A percentile compares a stretch with the other conserved stretches of the same genome.
Evolutionary conservation across 2,113 vertebrate species (phyloP).

Genomic region (Speoplatyrhinus poulsoni): DNA sequence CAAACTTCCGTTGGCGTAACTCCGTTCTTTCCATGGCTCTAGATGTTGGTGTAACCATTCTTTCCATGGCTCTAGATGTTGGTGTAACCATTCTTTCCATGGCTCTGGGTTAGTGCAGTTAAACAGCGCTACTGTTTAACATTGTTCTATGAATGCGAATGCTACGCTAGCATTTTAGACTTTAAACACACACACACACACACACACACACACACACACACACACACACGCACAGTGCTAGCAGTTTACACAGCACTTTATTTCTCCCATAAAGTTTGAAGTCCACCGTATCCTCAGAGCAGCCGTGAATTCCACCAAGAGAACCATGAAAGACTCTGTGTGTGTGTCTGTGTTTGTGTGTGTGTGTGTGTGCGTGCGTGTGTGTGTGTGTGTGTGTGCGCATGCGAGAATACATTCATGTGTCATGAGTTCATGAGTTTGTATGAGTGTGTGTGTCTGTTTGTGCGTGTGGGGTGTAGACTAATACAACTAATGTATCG

Average conservation of each 20-base stretch:
- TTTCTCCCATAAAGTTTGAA: slow-evolving; percentile 59
- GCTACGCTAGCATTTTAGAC: slow-evolving; percentile 64
- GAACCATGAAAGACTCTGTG: slow-evolving; percentile 31
- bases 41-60: background rate
- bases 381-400: background rate
- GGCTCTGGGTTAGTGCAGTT: slow-evolving; percentile 5
- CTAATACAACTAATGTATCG: no score
- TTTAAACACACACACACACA: background rate
- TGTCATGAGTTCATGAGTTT: no score
- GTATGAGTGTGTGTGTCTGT: background rate
- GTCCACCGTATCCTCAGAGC: slow-evolving; percentile 38
- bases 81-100: background rate
- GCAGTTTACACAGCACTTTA: slow-evolving; percentile 62
- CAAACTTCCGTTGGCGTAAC: no score
- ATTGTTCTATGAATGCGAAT: slow-evolving; percentile 54
- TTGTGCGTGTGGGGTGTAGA: background rate
- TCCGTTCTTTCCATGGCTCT: no score
- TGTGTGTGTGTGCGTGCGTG: background rate
- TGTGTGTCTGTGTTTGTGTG: background rate
- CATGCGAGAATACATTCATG: no score
- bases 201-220: background rate
- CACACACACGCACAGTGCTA: slow-evolving; percentile 25
- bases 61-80: no score
- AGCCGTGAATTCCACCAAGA: slow-evolving; percentile 52
- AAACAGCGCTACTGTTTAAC: no score